Conservation (phyloP, 2,888 invertebrate species). For the Oeneis ivallda region DNA sequence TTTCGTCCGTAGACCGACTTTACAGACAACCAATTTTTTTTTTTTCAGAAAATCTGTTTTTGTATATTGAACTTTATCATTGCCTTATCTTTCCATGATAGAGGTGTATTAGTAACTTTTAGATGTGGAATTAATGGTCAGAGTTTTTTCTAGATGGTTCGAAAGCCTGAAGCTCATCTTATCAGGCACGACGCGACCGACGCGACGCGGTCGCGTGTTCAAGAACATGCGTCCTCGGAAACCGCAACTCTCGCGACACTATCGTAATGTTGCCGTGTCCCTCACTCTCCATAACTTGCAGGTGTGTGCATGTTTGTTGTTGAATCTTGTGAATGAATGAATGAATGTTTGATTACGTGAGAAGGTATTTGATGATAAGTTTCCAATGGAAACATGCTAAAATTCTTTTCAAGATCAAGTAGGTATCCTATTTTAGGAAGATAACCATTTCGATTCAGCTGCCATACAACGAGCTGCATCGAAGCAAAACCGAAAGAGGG, state of each 20-base stretch:
- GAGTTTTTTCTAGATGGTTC: conserved; percentile 86
- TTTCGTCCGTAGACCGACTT: too few relatives aligned
- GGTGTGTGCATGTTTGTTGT: conserved; percentile 50
- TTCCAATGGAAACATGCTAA: not conserved
- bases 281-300: conserved; percentile 93
- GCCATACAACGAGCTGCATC: too few relatives aligned
- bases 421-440: too few relatives aligned
- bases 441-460: too few relatives aligned
- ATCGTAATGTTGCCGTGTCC: conserved; percentile 91
- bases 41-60: too few relatives aligned
- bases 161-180: conserved; percentile 96
- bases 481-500: too few relatives aligned
- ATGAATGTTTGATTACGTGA: not conserved
- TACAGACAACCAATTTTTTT: too few relatives aligned
- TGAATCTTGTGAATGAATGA: not conserved
- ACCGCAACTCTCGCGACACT: conserved; percentile 95
- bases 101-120: not conserved
- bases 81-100: not conserved
- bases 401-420: too few relatives aligned
- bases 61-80: too few relatives aligned
- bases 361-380: not conserved
- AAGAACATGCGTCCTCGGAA: conserved; percentile 91
- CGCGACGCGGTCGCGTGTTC: conserved; percentile 94
- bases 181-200: conserved; percentile 96
- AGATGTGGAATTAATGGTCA: not conserved